phyloP scores from a whole-genome alignment of 2,113 vertebrate species.

The Catharus minimus region DNA sequence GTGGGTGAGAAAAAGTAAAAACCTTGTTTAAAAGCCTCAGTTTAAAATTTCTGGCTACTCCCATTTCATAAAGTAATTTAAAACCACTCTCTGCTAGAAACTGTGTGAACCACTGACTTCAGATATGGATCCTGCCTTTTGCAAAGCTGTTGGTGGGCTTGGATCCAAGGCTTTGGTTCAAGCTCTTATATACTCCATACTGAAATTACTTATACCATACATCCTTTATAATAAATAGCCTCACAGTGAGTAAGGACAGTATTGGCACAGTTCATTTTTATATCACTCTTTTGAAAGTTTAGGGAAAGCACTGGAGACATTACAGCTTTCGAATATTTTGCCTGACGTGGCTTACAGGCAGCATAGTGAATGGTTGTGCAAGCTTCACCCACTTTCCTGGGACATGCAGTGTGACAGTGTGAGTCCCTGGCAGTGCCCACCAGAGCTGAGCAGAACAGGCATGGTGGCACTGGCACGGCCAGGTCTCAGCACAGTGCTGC shows the following conservation, averaged over 20 bases:
- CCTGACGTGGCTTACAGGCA: neutral
- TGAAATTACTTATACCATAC: neutral
- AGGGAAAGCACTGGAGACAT: neutral
- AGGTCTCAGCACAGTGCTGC: neutral
- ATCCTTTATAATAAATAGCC: neutral
- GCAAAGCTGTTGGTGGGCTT: constrained; percentile 16
- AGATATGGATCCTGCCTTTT: neutral
- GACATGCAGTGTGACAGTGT: neutral
- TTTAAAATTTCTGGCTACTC: neutral
- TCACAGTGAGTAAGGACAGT: neutral
- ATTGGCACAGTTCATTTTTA: neutral
- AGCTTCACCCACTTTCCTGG: neutral
- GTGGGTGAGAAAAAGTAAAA: neutral
- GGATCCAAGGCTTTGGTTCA: constrained; percentile 17
- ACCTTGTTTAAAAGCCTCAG: neutral
- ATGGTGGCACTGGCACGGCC: neutral
- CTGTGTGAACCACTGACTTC: neutral
- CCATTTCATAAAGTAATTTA: neutral
- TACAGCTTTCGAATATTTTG: neutral
- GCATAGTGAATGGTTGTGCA: neutral
- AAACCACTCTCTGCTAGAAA: neutral
- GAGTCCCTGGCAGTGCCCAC: neutral
- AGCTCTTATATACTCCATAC: neutral
- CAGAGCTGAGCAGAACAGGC: neutral
- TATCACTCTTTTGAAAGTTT: neutral